These are phyloP conservation scores for Dasyornis broadbenti DNA, from an alignment of 2,113 vertebrate species.

Conservation along the genomic window DNA sequence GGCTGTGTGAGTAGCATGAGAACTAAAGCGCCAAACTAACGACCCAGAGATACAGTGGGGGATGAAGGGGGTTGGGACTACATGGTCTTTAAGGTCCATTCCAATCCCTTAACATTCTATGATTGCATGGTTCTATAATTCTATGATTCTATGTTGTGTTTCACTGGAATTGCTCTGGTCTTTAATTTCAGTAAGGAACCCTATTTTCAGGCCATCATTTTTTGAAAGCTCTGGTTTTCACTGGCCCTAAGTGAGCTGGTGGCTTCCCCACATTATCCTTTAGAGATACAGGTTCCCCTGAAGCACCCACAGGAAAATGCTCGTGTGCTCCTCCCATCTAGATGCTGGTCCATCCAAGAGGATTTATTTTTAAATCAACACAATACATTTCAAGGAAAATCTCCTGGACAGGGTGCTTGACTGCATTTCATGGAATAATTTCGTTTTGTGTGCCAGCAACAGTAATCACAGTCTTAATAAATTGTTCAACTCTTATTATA, in stretches of 20 bases:
- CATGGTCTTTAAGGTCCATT: background rate
- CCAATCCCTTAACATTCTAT: background rate
- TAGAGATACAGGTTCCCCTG: background rate
- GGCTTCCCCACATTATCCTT: background rate
- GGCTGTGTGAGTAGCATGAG: background rate
- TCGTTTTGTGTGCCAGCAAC: accelerated
- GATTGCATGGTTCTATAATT: background rate
- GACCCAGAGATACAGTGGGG: background rate
- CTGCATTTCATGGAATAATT: background rate
- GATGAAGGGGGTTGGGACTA: background rate
- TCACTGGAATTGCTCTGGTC: background rate
- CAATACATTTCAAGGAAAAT: background rate
- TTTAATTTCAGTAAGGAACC: background rate
- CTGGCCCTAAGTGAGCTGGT: background rate
- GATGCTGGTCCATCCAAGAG: background rate
- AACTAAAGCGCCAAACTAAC: background rate
- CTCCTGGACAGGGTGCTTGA: background rate
- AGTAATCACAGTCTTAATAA: background rate
- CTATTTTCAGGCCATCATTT: background rate
- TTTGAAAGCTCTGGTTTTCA: background rate
- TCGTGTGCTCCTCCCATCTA: background rate
- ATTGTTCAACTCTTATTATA: background rate
- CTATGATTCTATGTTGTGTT: background rate
- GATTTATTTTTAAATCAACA: background rate
- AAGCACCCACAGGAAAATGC: background rate